phyloP scores from a whole-genome alignment of 2,113 vertebrate genomes.

The Silurus meridionalis region DNA sequence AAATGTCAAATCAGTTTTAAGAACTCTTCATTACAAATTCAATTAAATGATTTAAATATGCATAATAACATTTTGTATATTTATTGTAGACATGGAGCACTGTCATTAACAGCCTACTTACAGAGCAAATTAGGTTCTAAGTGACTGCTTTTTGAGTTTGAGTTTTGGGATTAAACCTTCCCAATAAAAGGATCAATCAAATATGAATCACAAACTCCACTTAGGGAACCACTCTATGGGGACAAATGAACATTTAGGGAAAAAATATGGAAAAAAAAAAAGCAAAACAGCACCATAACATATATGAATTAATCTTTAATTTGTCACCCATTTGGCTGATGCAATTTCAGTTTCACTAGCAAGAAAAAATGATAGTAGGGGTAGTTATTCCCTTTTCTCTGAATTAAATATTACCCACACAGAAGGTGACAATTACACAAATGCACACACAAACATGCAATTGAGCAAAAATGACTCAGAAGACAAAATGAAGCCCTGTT shows the following conservation, averaged over 20 bases:
- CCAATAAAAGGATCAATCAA: background rate
- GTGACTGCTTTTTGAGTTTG: background rate
- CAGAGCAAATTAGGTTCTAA: background rate
- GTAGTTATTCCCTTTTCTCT: background rate
- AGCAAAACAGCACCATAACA: background rate
- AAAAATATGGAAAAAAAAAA: no score
- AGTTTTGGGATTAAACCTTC: background rate
- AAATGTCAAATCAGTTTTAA: background rate
- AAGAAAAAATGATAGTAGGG: background rate
- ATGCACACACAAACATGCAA: background rate
- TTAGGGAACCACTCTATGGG: background rate
- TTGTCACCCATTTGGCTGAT: background rate
- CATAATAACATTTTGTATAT: background rate
- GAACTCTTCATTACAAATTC: background rate
- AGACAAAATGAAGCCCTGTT: background rate
- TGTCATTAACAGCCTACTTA: background rate
- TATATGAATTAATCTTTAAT: background rate
- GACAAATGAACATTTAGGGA: background rate
- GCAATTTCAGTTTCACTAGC: background rate
- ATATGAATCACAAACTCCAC: background rate
- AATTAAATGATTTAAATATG: background rate
- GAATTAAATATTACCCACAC: background rate
- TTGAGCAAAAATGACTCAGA: background rate
- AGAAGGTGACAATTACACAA: background rate
- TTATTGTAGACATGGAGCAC: background rate